Evolutionary conservation across 2,113 vertebrate species (phyloP).

Genomic region (Thalassoma bifasciatum): DNA sequence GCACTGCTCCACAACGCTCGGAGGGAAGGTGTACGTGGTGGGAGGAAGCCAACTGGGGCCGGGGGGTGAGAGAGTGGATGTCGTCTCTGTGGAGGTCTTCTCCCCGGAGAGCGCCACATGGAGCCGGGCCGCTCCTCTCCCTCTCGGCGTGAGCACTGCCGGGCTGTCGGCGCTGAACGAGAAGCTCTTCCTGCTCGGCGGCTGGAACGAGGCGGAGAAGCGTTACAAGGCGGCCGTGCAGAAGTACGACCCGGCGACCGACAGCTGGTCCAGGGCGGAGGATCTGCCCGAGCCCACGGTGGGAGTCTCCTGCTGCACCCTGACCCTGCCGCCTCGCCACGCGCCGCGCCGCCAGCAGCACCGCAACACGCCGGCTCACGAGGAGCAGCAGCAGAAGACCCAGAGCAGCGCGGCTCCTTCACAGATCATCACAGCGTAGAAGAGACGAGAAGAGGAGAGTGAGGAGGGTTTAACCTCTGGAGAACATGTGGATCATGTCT

Average conservation of each 20-base stretch:
- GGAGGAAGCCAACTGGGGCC: constrained; percentile 88
- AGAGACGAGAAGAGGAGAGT: neutral
- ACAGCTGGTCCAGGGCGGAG: constrained; percentile 82
- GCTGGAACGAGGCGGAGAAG: constrained; percentile 88
- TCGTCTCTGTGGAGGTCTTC: constrained; percentile 84
- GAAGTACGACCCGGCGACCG: constrained; percentile 83
- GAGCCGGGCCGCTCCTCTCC: constrained; percentile 80
- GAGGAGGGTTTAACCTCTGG: constrained; percentile 26
- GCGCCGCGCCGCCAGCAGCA: constrained; percentile 76
- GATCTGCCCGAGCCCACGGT: constrained; percentile 86
- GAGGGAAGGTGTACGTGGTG: constrained; percentile 81
- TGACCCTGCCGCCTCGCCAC: constrained; percentile 80
- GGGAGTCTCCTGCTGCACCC: constrained; percentile 87
- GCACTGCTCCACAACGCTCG: constrained; percentile 82
- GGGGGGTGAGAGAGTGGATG: constrained; percentile 84
- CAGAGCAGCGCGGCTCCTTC: constrained; percentile 66
- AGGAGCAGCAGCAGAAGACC: constrained; percentile 68
- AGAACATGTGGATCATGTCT: constrained; percentile 47
- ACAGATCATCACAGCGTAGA: constrained; percentile 58
- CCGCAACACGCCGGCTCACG: constrained; percentile 75
- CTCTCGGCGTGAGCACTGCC: constrained; percentile 84
- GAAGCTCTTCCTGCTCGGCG: constrained; percentile 83
- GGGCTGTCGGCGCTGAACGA: constrained; percentile 80
- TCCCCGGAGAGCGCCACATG: constrained; percentile 74
- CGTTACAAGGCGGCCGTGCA: constrained; percentile 85